Percentiles rank a stretch among this genome's conserved stretches.
Conservation (phyloP, 2,113 vertebrate species). For the Actinemys pallida region DNA sequence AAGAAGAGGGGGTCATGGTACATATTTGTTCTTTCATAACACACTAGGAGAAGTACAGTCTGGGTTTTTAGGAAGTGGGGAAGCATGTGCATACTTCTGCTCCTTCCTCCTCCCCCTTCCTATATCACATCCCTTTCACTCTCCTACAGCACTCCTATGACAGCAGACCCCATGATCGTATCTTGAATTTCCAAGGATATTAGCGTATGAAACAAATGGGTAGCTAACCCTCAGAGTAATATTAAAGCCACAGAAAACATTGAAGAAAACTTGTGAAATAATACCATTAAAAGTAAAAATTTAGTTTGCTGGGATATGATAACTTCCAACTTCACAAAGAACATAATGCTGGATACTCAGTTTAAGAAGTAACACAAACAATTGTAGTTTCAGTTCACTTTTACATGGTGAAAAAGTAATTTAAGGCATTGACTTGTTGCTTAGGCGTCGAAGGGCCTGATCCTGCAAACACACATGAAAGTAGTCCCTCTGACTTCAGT, state of each 20-base stretch:
- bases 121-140: fast-evolving
- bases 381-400: not conserved
- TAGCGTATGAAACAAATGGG: fast-evolving
- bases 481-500: not conserved
- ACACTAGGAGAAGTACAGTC: fast-evolving
- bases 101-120: fast-evolving
- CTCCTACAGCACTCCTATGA: fast-evolving
- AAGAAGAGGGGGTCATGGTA: not conserved
- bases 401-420: not conserved
- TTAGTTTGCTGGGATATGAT: not conserved
- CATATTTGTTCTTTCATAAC: not conserved
- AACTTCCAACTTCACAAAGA: not conserved
- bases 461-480: not conserved
- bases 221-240: fast-evolving
- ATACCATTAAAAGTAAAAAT: not conserved
- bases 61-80: fast-evolving
- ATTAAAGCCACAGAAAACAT: not conserved
- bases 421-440: not conserved
- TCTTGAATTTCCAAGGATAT: not conserved
- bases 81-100: fast-evolving
- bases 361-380: not conserved
- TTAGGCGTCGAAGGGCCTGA: not conserved
- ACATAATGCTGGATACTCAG: fast-evolving
- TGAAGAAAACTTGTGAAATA: not conserved
- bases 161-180: not conserved